Percentiles rank a stretch among this genome's conserved stretches.
Evolutionary conservation across 2,888 invertebrate genomes (phyloP).

Genomic region (Tetragonula carbonaria): DNA sequence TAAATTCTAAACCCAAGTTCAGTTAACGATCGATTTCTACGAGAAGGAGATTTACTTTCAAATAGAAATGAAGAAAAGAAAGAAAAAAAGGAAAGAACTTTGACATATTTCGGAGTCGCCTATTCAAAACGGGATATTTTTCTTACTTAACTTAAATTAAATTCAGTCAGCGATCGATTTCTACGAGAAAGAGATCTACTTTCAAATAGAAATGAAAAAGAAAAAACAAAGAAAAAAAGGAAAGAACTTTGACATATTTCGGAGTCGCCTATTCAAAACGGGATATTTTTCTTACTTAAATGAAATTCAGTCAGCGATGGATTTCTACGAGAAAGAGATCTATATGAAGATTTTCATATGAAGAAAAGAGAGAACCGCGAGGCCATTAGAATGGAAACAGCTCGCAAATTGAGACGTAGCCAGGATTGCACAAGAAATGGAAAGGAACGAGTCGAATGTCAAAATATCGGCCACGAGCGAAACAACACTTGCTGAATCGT

Average conservation of each 20-base stretch:
- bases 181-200: too few species aligned
- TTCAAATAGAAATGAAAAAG: background rate
- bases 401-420: constrained; percentile 27
- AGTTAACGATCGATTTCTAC: background rate
- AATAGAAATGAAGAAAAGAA: background rate
- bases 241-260: constrained; percentile 18
- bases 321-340: background rate
- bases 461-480: constrained; percentile 24
- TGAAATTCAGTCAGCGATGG: constrained; percentile 33
- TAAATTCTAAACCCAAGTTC: constrained; percentile 1
- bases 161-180: constrained; percentile 30
- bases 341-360: too few species aligned
- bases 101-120: constrained; percentile 5
- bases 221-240: background rate
- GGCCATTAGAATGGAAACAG: background rate
- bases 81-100: constrained; percentile 8
- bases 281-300: constrained; percentile 43
- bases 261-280: constrained; percentile 12
- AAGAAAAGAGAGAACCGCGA: background rate
- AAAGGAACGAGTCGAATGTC: constrained; percentile 21
- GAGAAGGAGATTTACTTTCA: background rate
- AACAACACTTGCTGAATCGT: constrained; percentile 22
- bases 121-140: constrained; percentile 49
- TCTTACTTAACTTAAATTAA: constrained; percentile 43
- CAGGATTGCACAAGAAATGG: background rate